Conservation (phyloP, 2,888 invertebrate species). For the Deilephila porcellus region DNA sequence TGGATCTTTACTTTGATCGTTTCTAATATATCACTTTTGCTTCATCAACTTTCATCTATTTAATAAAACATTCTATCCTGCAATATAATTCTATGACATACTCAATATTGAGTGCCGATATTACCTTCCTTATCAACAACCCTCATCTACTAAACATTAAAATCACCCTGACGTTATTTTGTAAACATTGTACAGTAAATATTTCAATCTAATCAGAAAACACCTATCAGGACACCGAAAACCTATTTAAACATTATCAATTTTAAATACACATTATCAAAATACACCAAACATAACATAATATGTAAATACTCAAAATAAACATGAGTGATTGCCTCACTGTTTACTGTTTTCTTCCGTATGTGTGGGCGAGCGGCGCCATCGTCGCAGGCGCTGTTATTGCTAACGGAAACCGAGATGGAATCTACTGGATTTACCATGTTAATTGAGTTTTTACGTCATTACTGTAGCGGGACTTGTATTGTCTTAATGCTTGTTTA, state of each 20-base stretch:
- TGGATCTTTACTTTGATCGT: too few relatives aligned
- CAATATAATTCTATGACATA: too few relatives aligned
- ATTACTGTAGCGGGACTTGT: not conserved
- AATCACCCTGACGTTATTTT: too few relatives aligned
- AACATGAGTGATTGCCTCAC: not conserved
- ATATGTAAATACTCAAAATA: constrained; percentile 8
- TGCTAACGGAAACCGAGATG: constrained; percentile 30
- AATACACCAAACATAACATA: not conserved
- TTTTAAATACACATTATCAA: too few relatives aligned
- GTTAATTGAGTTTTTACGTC: constrained; percentile 11
- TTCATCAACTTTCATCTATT: too few relatives aligned
- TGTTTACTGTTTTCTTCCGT: constrained; percentile 4
- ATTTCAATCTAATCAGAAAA: not conserved
- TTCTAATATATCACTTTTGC: too few relatives aligned
- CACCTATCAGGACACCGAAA: not conserved
- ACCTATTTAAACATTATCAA: not conserved
- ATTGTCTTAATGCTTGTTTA: not conserved
- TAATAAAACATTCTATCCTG: too few relatives aligned
- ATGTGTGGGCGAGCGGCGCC: constrained; percentile 16
- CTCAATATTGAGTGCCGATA: too few relatives aligned
- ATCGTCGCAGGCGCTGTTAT: not conserved
- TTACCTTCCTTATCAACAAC: too few relatives aligned
- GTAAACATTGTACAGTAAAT: too few relatives aligned
- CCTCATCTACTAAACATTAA: too few relatives aligned
- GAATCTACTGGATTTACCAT: constrained; percentile 14